Evolutionary conservation across 1,140 invertebrate species (phyloP).

Genomic region (Protaetia brevitarsis): DNA sequence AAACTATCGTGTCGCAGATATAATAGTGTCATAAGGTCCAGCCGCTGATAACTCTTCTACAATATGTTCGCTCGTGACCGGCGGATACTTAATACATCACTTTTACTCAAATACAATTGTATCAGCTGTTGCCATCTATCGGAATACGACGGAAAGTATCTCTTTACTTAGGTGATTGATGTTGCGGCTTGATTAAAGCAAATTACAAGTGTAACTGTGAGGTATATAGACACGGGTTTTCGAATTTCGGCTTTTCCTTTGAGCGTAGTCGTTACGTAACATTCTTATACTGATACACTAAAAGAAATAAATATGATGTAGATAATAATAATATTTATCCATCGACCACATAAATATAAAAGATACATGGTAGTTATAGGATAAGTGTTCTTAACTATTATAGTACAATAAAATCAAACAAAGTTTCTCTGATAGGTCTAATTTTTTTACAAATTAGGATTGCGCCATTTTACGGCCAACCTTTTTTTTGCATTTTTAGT

Average conservation of each 20-base stretch:
- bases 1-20: not conserved
- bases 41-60: not conserved
- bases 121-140: not conserved
- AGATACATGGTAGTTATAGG: no score
- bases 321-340: no score
- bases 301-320: no score
- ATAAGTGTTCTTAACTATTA: no score
- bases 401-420: no score
- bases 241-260: not conserved
- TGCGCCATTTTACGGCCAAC: no score
- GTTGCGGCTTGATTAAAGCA: not conserved
- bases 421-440: no score
- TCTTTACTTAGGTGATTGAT: not conserved
- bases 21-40: not conserved
- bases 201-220: not conserved
- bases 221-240: not conserved
- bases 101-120: conserved; percentile 2
- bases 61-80: not conserved
- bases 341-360: no score
- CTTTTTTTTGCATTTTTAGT: no score
- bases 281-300: no score
- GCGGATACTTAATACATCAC: not conserved
- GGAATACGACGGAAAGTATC: not conserved
- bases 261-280: no score
- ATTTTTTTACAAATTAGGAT: no score